Percentiles rank a stretch among this genome's conserved stretches.
phyloP scores from a whole-genome alignment of 2,888 invertebrate genomes.

The Acronicta psi region DNA sequence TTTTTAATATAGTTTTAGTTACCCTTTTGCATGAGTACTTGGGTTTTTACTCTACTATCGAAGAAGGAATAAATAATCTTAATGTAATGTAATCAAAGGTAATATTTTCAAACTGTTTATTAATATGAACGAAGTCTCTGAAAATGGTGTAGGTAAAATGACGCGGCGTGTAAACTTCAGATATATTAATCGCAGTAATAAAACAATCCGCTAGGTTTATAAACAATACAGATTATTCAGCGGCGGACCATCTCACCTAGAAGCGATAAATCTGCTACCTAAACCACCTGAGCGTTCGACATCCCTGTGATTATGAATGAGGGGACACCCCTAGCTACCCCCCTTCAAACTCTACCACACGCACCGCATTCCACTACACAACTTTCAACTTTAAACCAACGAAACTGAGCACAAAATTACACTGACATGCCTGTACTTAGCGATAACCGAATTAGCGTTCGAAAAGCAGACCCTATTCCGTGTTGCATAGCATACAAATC shows the following conservation, averaged over 20 bases:
- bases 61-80: no score
- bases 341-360: constrained; percentile 54
- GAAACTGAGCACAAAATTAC: constrained; percentile 55
- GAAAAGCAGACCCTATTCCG: constrained; percentile 83
- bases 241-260: constrained; percentile 77
- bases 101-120: no score
- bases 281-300: constrained; percentile 87
- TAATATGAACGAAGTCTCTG: constrained; percentile 11
- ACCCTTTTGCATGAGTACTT: no score
- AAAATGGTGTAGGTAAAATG: constrained; percentile 35
- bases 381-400: constrained; percentile 56
- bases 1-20: no score
- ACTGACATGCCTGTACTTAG: constrained; percentile 56
- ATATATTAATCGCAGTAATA: constrained; percentile 60
- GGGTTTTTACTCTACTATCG: no score
- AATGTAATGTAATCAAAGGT: no score
- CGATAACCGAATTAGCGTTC: constrained; percentile 84
- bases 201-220: constrained; percentile 66
- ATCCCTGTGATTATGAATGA: constrained; percentile 84
- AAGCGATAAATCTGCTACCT: constrained; percentile 84
- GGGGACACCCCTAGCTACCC: constrained; percentile 66
- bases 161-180: constrained; percentile 49
- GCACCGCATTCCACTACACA: constrained; percentile 33
- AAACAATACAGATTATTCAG: constrained; percentile 80
- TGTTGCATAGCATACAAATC: constrained; percentile 83